Evolutionary conservation across 2,797 vertebrate species (phyloP).

Genomic region (Pipistrellus pipistrellus): DNA sequence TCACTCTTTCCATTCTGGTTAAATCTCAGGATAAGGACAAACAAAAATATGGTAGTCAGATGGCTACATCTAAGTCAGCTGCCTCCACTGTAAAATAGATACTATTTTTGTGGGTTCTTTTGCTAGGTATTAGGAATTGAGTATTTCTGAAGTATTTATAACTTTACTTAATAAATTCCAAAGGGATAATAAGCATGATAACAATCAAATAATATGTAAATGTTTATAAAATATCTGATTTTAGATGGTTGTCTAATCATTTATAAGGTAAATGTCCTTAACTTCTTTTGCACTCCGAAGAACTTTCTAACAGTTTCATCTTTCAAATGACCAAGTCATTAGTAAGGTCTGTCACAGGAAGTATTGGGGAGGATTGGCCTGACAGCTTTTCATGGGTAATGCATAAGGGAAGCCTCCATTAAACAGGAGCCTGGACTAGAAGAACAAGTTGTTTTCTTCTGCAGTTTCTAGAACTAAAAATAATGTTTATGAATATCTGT

Average conservation of each 20-base stretch:
- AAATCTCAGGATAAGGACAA: conserved; percentile 8
- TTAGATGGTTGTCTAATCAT: neutral
- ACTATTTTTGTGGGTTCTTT: neutral
- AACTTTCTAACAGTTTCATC: neutral
- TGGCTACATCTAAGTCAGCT: neutral
- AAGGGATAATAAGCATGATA: neutral
- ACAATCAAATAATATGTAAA: neutral
- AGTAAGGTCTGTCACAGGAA: neutral
- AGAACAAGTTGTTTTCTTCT: neutral
- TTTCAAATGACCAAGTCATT: neutral
- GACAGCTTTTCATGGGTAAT: neutral
- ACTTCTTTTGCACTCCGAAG: neutral
- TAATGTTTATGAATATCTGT: neutral
- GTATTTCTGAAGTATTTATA: conserved; percentile 2
- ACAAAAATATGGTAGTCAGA: neutral
- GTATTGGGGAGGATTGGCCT: neutral
- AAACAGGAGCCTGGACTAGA: neutral
- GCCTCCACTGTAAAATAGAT: neutral
- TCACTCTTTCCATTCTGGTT: conserved; percentile 2
- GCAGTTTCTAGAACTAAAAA: neutral
- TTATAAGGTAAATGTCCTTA: neutral
- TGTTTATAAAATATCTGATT: neutral
- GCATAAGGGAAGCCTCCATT: neutral
- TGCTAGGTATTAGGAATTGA: neutral
- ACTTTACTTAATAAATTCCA: conserved; percentile 26